Conservation (phyloP, 2,113 vertebrate genomes). For the Ictidomys tridecemlineatus region DNA sequence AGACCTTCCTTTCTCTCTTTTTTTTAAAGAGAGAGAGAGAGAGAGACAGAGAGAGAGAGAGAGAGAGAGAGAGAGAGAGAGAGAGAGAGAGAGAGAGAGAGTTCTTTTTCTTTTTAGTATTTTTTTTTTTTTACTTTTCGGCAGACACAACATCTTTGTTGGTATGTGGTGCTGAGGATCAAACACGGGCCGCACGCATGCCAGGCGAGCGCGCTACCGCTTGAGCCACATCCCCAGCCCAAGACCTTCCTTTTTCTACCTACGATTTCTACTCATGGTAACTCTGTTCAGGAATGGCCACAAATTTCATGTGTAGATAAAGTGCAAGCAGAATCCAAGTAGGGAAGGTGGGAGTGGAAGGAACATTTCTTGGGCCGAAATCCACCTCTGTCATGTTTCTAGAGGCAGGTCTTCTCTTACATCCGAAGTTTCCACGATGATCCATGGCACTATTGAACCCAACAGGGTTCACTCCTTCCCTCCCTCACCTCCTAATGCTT, state of each 20-base stretch:
- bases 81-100: too few species aligned
- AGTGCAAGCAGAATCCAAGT: not conserved
- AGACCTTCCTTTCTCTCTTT: not conserved
- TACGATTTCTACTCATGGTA: not conserved
- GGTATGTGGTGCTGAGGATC: too few species aligned
- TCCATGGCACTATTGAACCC: not conserved
- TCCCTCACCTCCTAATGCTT: not conserved
- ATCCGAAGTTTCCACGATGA: not conserved
- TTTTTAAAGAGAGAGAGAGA: too few species aligned
- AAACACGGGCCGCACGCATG: too few species aligned
- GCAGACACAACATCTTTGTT: too few species aligned
- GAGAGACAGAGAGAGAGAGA: too few species aligned
- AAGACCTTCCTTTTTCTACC: not conserved
- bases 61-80: too few species aligned
- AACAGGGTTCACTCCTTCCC: not conserved
- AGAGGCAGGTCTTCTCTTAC: not conserved
- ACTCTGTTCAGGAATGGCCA: not conserved
- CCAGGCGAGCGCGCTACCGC: too few species aligned
- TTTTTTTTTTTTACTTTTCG: too few species aligned
- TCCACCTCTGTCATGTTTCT: not conserved
- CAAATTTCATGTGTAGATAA: not conserved
- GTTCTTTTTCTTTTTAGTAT: too few species aligned
- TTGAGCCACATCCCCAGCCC: too few species aligned
- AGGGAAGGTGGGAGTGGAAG: not conserved
- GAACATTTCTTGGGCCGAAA: not conserved